Percentiles rank a stretch among this genome's conserved stretches.
Conservation (phyloP, 2,888 invertebrate species). For the Sipha maydis region DNA sequence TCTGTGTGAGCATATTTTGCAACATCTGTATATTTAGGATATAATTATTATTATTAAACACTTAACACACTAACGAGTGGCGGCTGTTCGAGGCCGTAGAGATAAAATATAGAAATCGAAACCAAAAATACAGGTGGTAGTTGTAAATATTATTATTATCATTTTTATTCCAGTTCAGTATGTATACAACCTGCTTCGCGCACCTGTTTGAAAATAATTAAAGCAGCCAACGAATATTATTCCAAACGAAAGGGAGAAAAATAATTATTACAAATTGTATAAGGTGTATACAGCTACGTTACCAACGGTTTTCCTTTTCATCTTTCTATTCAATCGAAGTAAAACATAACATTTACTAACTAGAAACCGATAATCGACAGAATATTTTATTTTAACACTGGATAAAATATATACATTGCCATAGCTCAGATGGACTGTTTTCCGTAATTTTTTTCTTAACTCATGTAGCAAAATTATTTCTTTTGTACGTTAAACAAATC, state of each 20-base stretch:
- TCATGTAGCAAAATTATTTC: background rate
- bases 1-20: background rate
- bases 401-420: too few species aligned
- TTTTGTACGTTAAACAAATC: background rate
- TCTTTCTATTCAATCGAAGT: background rate
- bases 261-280: background rate
- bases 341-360: background rate
- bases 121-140: conserved; percentile 36
- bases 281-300: background rate
- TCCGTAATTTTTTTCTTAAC: background rate
- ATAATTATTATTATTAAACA: background rate
- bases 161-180: background rate
- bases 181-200: conserved; percentile 7
- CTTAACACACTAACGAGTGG: background rate
- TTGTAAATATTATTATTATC: background rate
- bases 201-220: conserved; percentile 16
- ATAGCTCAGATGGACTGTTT: too few species aligned
- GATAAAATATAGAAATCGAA: background rate
- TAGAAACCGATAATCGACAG: too few species aligned
- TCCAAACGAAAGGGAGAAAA: background rate
- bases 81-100: conserved; percentile 6
- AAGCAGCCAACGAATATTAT: background rate
- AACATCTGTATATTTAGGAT: background rate
- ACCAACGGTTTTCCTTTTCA: background rate
- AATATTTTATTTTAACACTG: too few species aligned